Conservation (phyloP, 92 coral and sea anemone species). For the Parazoanthus darwini region DNA sequence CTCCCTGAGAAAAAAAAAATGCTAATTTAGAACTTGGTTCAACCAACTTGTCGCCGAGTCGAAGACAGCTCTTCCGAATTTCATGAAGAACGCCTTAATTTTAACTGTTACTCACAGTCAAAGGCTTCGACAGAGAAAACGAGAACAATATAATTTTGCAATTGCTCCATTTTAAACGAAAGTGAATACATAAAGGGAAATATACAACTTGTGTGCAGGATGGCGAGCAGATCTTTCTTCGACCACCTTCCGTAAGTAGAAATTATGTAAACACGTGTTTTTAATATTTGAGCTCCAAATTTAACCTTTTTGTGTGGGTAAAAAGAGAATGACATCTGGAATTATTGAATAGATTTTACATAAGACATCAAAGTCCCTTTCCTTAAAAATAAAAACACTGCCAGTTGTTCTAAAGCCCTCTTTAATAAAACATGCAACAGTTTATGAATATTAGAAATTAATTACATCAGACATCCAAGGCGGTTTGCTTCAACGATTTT, state of each 20-base stretch:
- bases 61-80: not conserved
- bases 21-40: not conserved
- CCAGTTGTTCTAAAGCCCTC: not conserved
- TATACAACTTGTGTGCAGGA: not conserved
- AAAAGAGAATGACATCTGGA: not conserved
- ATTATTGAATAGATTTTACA: too few species aligned
- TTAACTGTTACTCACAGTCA: not conserved
- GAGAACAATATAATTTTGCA: not conserved
- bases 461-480: not conserved
- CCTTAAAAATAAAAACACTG: not conserved
- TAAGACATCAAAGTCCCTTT: not conserved
- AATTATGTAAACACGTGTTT: not conserved
- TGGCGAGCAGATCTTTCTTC: conserved; percentile 1
- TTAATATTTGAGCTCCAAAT: not conserved
- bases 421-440: not conserved
- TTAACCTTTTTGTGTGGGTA: not conserved
- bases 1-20: not conserved
- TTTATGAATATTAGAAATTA: not conserved
- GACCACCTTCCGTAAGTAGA: conserved; percentile 12
- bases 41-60: not conserved
- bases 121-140: not conserved
- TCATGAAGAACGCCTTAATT: not conserved
- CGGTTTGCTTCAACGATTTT: not conserved
- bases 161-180: not conserved
- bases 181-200: not conserved